Conservation (phyloP, 2,888 invertebrate genomes). For the Ormia ochracea region DNA sequence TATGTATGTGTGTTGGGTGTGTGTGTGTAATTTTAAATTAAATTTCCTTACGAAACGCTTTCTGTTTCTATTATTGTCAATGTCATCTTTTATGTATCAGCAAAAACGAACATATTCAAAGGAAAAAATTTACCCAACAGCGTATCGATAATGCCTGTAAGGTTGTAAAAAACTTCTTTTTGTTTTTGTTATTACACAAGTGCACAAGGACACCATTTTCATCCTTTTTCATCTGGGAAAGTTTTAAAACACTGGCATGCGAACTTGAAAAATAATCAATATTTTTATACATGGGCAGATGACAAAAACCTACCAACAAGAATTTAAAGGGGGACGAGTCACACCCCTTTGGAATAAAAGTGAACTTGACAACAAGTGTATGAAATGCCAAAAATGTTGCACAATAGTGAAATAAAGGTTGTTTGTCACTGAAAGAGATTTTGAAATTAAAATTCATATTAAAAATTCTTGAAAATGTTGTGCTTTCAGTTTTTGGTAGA, state of each 20-base stretch:
- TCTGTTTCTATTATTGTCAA: constrained; percentile 47
- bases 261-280: constrained; percentile 31
- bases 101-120: background rate
- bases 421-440: background rate
- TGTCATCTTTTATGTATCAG: constrained; percentile 27
- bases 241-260: background rate
- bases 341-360: background rate
- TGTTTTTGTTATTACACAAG: background rate
- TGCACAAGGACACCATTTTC: background rate
- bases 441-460: background rate
- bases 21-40: no score
- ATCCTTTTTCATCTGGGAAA: background rate
- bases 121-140: background rate
- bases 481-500: background rate
- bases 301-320: background rate
- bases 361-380: constrained; percentile 22
- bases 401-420: background rate
- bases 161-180: constrained; percentile 26
- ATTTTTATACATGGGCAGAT: constrained; percentile 3
- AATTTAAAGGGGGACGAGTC: background rate
- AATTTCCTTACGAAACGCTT: background rate
- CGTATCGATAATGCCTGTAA: constrained; percentile 24
- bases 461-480: background rate
- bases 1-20: no score
- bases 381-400: background rate